These are phyloP conservation scores for Heterodera carotae DNA, from an alignment of 1,140 invertebrate species.

Conservation along the genomic window DNA sequence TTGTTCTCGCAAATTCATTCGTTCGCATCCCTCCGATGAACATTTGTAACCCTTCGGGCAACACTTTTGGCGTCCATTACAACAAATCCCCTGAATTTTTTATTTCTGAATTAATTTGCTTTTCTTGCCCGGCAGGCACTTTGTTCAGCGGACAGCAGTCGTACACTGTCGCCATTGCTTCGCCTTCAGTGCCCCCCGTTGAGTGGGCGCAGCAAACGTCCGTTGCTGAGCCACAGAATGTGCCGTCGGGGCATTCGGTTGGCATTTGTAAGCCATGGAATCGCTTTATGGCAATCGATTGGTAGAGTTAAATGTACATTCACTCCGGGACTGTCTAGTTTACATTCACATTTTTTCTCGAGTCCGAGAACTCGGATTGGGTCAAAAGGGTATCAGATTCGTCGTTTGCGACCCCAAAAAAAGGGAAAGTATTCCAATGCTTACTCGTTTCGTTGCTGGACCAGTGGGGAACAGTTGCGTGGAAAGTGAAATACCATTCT, in stretches of 20 bases:
- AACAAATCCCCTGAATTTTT: conserved; percentile 23
- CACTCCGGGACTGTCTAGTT: too few relatives aligned
- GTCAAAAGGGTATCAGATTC: too few relatives aligned
- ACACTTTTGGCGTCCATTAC: conserved; percentile 8
- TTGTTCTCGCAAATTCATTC: conserved; percentile 8
- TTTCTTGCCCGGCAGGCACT: not conserved
- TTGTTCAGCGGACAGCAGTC: conserved; percentile 14
- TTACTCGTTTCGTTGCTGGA: not conserved
- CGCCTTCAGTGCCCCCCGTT: not conserved
- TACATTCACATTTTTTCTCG: too few relatives aligned
- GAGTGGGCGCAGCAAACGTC: conserved; percentile 24
- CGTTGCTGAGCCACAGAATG: not conserved
- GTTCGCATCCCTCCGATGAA: conserved; percentile 1
- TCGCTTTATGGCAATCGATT: not conserved
- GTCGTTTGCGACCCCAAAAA: too few relatives aligned
- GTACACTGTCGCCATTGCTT: not conserved
- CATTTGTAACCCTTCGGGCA: conserved; percentile 24
- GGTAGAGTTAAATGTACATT: not conserved
- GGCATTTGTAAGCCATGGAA: not conserved
- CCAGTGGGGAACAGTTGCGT: not conserved
- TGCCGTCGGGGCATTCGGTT: conserved; percentile 14
- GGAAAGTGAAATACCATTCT: conserved; percentile 22
- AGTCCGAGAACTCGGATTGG: too few relatives aligned
- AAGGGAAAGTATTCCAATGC: not conserved
- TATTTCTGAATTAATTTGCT: not conserved